phyloP scores from a whole-genome alignment of 1,140 invertebrate genomes.

The Oncopodura yosiiana region DNA sequence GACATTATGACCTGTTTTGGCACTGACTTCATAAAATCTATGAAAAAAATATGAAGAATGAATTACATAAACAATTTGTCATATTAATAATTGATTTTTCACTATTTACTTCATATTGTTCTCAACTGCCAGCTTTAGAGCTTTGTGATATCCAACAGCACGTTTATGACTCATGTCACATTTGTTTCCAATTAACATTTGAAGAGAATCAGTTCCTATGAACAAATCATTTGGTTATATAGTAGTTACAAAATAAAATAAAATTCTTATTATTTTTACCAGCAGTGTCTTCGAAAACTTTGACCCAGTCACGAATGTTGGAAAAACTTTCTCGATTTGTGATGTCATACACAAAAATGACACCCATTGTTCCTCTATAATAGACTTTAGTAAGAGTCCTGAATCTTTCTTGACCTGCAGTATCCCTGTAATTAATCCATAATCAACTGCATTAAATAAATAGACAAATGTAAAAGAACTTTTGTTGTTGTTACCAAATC shows the following conservation, averaged over 20 bases:
- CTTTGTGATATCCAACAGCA: slow-evolving; percentile 1
- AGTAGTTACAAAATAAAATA: background rate
- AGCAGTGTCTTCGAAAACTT: slow-evolving; percentile 4
- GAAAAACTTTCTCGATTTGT: slow-evolving; percentile 51
- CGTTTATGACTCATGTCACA: slow-evolving; percentile 3
- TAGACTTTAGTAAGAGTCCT: slow-evolving; percentile 59
- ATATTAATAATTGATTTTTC: slow-evolving; percentile 45
- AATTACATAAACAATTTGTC: slow-evolving; percentile 46
- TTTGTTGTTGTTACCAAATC: slow-evolving; percentile 51
- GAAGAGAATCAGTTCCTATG: too few species aligned
- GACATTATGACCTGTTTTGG: slow-evolving; percentile 45
- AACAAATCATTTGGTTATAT: background rate
- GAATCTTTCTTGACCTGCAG: slow-evolving; percentile 47
- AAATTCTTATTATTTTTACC: background rate
- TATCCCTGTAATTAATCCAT: slow-evolving; percentile 12
- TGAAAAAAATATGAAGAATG: too few species aligned
- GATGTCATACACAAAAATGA: slow-evolving; percentile 53
- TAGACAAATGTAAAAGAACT: slow-evolving; percentile 2
- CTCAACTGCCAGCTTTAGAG: background rate
- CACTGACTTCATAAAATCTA: slow-evolving; percentile 50
- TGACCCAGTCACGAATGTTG: slow-evolving; percentile 55
- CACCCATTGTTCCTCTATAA: slow-evolving; percentile 58
- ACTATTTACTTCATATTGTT: slow-evolving; percentile 37
- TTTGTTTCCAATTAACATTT: slow-evolving; percentile 12
- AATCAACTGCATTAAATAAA: background rate